These are phyloP conservation scores for Numenius arquata DNA, from an alignment of 2,113 vertebrate genomes.

Conservation along the genomic window DNA sequence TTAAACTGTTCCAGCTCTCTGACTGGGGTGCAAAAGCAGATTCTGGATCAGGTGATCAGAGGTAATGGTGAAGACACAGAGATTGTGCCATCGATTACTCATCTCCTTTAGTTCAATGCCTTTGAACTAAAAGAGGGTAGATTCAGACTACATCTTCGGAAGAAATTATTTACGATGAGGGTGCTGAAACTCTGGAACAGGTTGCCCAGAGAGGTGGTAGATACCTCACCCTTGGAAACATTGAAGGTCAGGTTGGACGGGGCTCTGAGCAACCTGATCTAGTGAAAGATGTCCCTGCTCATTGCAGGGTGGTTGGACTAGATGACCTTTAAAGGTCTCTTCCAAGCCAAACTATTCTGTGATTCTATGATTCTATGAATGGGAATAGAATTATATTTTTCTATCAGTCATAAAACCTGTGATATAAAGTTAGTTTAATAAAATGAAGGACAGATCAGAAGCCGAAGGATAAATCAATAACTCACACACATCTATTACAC, in stretches of 20 bases:
- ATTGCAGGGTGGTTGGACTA: background rate
- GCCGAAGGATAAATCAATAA: slow-evolving; percentile 49
- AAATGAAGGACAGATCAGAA: slow-evolving; percentile 36
- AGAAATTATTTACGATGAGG: background rate
- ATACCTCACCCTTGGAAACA: background rate
- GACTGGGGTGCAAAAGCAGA: background rate
- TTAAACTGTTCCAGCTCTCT: background rate
- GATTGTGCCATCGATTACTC: background rate
- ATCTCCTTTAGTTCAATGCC: background rate
- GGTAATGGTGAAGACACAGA: background rate
- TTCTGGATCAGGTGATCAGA: background rate
- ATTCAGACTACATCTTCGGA: background rate
- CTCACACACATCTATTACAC: background rate
- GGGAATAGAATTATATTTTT: slow-evolving; percentile 26
- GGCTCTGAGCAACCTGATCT: background rate
- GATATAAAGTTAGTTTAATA: slow-evolving; percentile 29
- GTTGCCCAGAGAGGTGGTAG: background rate
- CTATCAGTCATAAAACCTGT: background rate
- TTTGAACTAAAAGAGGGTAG: background rate
- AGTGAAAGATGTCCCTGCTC: background rate
- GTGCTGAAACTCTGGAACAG: background rate
- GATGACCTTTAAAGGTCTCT: background rate
- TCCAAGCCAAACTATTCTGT: background rate
- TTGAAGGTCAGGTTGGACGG: background rate
- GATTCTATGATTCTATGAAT: background rate